Percentiles rank a stretch among this genome's conserved stretches.
phyloP scores from a whole-genome alignment of 2,888 invertebrate species.

The Bugula neritina region DNA sequence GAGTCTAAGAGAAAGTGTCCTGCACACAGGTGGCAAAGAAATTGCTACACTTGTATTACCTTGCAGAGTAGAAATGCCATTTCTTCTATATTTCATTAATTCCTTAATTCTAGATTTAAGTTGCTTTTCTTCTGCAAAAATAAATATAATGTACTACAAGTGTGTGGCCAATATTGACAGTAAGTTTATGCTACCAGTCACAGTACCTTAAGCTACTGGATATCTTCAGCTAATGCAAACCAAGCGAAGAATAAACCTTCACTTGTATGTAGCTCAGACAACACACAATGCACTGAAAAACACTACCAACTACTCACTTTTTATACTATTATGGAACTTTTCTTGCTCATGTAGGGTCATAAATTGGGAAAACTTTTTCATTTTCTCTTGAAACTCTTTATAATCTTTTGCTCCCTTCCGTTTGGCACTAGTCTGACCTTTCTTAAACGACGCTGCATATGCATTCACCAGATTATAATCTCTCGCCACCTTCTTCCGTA shows the following conservation, averaged over 20 bases:
- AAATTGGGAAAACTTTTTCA: constrained; percentile 81
- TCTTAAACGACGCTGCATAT: constrained; percentile 19
- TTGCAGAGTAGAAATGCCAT: constrained; percentile 66
- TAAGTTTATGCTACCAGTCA: background rate
- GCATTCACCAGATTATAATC: constrained; percentile 60
- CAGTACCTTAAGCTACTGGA: no score
- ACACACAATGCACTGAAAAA: background rate
- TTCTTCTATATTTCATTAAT: constrained; percentile 70
- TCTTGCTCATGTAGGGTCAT: constrained; percentile 79
- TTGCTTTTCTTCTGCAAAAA: constrained; percentile 67
- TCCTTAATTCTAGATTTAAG: constrained; percentile 76
- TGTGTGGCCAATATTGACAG: background rate
- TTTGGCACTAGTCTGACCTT: constrained; percentile 24
- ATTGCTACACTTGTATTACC: constrained; percentile 36
- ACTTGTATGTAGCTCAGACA: no score
- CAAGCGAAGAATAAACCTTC: background rate
- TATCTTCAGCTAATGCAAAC: no score
- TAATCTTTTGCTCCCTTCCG: background rate
- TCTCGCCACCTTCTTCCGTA: constrained; percentile 80
- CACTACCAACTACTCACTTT: constrained; percentile 45
- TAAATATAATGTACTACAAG: no score
- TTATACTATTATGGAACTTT: constrained; percentile 65
- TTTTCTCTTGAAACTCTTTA: constrained; percentile 67
- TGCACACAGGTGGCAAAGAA: background rate
- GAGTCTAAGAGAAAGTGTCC: no score